Percentiles rank a stretch among this genome's conserved stretches.
These are phyloP conservation scores for Camptogramma bilineatum DNA, from an alignment of 2,888 invertebrate genomes.

Conservation along the genomic window DNA sequence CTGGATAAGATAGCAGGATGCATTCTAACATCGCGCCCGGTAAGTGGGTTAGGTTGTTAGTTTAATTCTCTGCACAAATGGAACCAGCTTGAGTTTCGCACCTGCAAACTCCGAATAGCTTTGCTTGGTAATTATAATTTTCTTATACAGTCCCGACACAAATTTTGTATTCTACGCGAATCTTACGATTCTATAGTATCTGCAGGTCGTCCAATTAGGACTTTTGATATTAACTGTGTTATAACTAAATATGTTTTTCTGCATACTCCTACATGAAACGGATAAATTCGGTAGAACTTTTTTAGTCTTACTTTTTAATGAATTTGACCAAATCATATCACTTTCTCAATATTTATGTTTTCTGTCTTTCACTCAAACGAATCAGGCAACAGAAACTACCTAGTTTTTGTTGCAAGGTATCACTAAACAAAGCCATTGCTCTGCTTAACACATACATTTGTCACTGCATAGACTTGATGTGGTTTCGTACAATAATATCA, in stretches of 20 bases:
- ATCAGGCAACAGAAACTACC: no score
- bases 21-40: constrained; percentile 32
- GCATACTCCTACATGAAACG: no score
- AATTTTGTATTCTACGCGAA: neutral
- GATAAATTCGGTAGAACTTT: no score
- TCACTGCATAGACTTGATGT: neutral
- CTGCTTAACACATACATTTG: neutral
- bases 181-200: neutral
- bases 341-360: no score
- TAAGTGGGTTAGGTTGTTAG: constrained; percentile 42
- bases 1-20: constrained; percentile 56
- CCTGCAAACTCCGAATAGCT: constrained; percentile 6
- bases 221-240: no score
- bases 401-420: neutral
- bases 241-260: no score
- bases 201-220: no score
- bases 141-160: neutral
- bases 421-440: neutral
- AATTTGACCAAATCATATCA: no score
- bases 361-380: no score
- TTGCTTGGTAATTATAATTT: constrained; percentile 1
- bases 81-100: constrained; percentile 19
- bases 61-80: constrained; percentile 36
- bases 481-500: neutral
- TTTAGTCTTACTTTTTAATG: no score